These are phyloP conservation scores for Bufo bufo DNA, from an alignment of 2,113 vertebrate genomes.

Conservation along the genomic window DNA sequence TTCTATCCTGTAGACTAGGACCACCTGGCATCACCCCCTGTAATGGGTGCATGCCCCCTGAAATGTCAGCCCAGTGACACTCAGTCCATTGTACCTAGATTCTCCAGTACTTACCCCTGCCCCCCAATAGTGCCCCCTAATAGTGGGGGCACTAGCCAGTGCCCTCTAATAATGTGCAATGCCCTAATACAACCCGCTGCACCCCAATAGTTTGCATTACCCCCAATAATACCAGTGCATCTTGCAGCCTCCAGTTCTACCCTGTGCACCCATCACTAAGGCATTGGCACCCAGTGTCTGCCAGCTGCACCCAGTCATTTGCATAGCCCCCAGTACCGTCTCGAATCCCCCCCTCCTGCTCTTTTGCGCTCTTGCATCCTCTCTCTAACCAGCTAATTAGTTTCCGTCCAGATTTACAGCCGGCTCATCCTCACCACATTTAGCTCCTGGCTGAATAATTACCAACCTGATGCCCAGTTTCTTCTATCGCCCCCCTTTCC, in stretches of 20 bases:
- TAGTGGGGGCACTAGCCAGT: not conserved
- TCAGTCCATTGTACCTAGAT: not conserved
- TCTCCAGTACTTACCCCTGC: not conserved
- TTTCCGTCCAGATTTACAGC: slow-evolving; percentile 2
- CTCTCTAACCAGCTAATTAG: slow-evolving; percentile 29
- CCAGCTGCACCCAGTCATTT: not conserved
- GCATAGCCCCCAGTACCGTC: not conserved
- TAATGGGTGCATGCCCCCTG: not conserved
- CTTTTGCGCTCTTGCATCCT: not conserved
- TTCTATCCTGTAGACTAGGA: too few species aligned
- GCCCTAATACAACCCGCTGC: not conserved
- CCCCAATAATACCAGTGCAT: not conserved
- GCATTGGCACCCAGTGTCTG: not conserved
- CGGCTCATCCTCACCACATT: not conserved
- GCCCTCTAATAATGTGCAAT: not conserved
- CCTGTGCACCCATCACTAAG: not conserved
- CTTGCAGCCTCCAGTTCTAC: not conserved
- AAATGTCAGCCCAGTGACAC: not conserved
- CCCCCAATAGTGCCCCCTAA: not conserved
- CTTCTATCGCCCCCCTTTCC: not conserved
- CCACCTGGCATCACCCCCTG: too few species aligned
- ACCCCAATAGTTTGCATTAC: not conserved
- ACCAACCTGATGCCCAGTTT: slow-evolving; percentile 12
- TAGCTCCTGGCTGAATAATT: slow-evolving; percentile 23
- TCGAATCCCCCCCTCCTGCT: not conserved